Evolutionary conservation across 1,140 invertebrate species (phyloP).

Genomic region (Camponotus pennsylvanicus): DNA sequence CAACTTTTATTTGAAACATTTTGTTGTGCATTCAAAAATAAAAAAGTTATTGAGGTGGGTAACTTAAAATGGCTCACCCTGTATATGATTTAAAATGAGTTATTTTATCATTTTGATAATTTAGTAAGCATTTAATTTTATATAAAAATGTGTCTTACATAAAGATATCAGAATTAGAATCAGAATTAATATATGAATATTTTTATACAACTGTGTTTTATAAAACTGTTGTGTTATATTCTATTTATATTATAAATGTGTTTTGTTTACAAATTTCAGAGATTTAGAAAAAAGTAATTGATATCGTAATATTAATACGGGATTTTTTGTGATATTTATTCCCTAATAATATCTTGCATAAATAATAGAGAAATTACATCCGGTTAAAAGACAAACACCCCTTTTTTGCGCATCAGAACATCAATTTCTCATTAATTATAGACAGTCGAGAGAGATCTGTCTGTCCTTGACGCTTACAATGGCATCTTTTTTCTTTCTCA

Average conservation of each 20-base stretch:
- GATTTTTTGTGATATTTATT: background rate
- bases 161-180: background rate
- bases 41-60: too few relatives aligned
- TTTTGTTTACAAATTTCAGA: background rate
- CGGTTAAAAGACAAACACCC: background rate
- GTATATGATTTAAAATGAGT: too few relatives aligned
- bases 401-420: slow-evolving; percentile 2
- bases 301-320: background rate
- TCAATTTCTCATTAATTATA: slow-evolving; percentile 45
- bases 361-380: slow-evolving; percentile 10
- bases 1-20: too few relatives aligned
- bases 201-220: background rate
- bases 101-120: background rate
- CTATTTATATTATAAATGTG: background rate
- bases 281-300: background rate
- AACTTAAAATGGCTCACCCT: too few relatives aligned
- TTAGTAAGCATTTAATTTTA: background rate
- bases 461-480: slow-evolving; percentile 46
- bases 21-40: too few relatives aligned
- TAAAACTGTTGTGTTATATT: background rate
- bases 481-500: slow-evolving; percentile 25
- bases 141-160: background rate
- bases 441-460: slow-evolving; percentile 22
- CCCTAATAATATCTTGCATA: background rate
- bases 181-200: background rate